Base-by-base conservation (phyloP, 2,797 vertebrate species). In the Cottoperca gobio region DNA sequence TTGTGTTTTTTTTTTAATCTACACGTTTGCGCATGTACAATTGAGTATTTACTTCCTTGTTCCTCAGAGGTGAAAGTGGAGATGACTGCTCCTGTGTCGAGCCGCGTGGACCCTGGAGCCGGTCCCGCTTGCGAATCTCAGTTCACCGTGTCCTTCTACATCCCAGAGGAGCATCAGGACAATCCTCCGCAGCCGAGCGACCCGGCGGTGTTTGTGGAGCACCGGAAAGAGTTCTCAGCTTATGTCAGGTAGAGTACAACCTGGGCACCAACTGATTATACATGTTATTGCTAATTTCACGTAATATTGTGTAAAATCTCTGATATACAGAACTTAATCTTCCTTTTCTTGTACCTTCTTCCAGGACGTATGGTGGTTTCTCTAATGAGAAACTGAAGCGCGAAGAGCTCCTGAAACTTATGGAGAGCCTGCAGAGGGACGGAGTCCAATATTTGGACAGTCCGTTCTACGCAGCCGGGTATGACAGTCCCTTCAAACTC, bases 401-500 rank as follows among this genome's bases (percentile, higher is more conserved):
- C 5, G 95, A 96, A 14, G 93, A 96, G 84, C 92, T 96, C 21
- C 83, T 92, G 74, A 95, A 95, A 8, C 93, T 95, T 60, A 71
- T 93, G 45, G 95, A 94, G 59, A 93, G 91, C 70, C 91, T 96
- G 75, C 94, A 93, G 83, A 90, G 93, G 60, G 95, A 96, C 53
- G 93, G 94, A 1, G 92, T 93, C 74, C 72, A 64, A 26, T 95
- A 92, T 21, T 78, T 94, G 2, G 95, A 96, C 28, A 88, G 88
- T 37, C 95, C 95, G 0, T 97, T 92, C 86, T 97, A 96, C 65
- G 75, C 89, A 0, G 95, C 89, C 1, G 95, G 96, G 55, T 96
- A 96, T 4, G 93, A 94, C 87, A 96, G 93, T 73, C 96, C 93
- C 72, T 94, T 95, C 81, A 94, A 97, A 74, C 91, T 96, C 76